Base-by-base conservation (phyloP, 1,140 invertebrate species). In the Lepidurus arcticus region DNA sequence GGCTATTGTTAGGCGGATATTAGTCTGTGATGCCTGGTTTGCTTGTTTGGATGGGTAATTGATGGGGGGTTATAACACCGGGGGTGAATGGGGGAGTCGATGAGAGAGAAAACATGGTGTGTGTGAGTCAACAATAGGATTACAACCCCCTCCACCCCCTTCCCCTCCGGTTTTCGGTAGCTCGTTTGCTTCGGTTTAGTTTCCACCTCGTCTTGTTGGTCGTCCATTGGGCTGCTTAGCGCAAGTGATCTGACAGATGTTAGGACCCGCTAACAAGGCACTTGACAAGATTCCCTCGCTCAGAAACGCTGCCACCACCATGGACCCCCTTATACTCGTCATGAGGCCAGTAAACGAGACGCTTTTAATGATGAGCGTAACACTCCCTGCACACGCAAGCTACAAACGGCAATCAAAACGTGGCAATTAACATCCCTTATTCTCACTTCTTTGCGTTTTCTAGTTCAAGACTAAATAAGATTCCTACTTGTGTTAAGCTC, bases 101-200 rank as follows among this genome's bases (percentile, higher is more conserved):
- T 65, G 53, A 21, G 53, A 21, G 53, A 21, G 53, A 65, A 65
- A 65, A 65, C 53, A 65, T 65, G 34, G 34, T 34, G 34, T 34
- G n/a, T 65, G 53, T 65, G 53, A 65, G 53, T 65, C 53, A 65
- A 65, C 53, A 65, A 65, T 65, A 65, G 53, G 53, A 65, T 65
- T 65, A 65, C 53, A n/a, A 65, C 5, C 47, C 47, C 47, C 47
- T 65, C 13, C 13, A n/a, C 47, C 16, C 53, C 53, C 53, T n/a
- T 65, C 53, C 16, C 21, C 53, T 65, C 53, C 16, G 53, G 53
- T 13, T 65, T 21, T 21, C 16, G 53, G 53, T 21, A 21, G 16
- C 53, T 65, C 53, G 53, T 65, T 65, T 65, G 53, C 53, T 65
- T 65, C 53, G 53, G 10, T 65, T 65, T 65, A 34, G 53, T 65